Evolutionary conservation across 2,113 vertebrate genomes (phyloP).

Genomic region (Notechis scutatus): DNA sequence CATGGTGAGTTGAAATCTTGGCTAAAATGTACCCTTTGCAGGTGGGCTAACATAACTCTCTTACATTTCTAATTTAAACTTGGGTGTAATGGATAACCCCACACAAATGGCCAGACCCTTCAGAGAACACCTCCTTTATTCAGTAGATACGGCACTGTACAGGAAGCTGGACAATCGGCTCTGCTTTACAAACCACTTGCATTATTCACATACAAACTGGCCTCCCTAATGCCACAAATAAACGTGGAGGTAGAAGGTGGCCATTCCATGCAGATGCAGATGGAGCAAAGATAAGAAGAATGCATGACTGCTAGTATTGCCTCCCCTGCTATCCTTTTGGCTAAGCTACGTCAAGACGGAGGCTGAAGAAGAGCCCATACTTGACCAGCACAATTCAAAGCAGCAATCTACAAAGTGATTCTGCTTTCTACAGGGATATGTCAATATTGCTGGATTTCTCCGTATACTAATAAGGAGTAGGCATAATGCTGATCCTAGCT

Average conservation of each 20-base stretch:
- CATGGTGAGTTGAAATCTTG: not conserved
- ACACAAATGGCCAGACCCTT: not conserved
- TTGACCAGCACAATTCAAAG: not conserved
- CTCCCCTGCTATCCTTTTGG: accelerated
- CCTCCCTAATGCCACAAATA: not conserved
- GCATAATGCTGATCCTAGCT: not conserved
- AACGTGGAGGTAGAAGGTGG: conserved; percentile 10
- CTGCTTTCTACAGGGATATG: not conserved
- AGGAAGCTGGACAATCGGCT: conserved; percentile 6
- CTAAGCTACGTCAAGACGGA: not conserved
- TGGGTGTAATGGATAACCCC: not conserved
- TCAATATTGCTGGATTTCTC: not conserved
- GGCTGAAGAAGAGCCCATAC: not conserved
- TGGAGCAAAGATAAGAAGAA: conserved; percentile 47
- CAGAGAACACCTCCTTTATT: conserved; percentile 58
- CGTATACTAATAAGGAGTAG: not conserved
- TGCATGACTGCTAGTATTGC: conserved; percentile 29
- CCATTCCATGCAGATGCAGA: conserved; percentile 54
- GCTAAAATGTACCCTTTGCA: not conserved
- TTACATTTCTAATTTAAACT: not conserved
- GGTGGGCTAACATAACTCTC: not conserved
- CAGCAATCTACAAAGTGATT: not conserved
- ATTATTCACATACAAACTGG: not conserved
- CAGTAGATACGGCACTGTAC: conserved; percentile 44
- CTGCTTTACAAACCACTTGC: not conserved